Evolutionary conservation across 2,797 vertebrate species (phyloP), one percentile per base, ranked within the genome.

Genomic region (Labroides dimidiatus): DNA sequence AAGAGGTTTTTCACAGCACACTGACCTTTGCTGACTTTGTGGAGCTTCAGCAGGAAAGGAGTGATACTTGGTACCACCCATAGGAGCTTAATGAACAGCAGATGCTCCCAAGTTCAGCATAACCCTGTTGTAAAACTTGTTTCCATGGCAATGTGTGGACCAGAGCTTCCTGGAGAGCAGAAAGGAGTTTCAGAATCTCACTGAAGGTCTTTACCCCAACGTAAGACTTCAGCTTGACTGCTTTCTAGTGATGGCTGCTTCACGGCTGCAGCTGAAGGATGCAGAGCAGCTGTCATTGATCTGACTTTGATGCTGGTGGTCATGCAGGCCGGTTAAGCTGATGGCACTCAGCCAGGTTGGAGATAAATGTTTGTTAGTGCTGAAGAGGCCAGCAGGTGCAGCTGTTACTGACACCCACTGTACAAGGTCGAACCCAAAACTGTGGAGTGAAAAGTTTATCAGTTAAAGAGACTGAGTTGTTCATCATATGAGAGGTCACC

Each of bases 351-450:
- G 55, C 80, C 65, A 81, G 20, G 23, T 17, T 24, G 24, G 24
- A 72, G 41, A 65, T 70, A 16, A 59, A 78, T 73, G 61, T 54
- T 24, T 61, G 21, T 60, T 50, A 53, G 61, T 45, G 59, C 64
- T 41, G 36, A 60, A 72, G 51, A 69, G 27, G 54, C 49, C 55
- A 42, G 51, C 41, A 65, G 36, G 55, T 67, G 42, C 12, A 54
- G 53, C 63, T 70, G 45, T 69, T 85, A 67, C 81, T 80, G 87
- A 81, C 88, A 80, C 48, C 24, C 58, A 65, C 8, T n/a, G 6
- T 16, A 36, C 64, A 72, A 71, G 42, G 71, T 60, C 20, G 14
- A 19, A 9, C 23, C 41, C 44, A 24, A 24, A 30, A 37, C 42
- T 50, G 13, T 6, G 36, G 68, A 19, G 24, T 0, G 1, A 23